Conservation (phyloP, 2,797 vertebrate species). For the Cossypha dichroa region DNA sequence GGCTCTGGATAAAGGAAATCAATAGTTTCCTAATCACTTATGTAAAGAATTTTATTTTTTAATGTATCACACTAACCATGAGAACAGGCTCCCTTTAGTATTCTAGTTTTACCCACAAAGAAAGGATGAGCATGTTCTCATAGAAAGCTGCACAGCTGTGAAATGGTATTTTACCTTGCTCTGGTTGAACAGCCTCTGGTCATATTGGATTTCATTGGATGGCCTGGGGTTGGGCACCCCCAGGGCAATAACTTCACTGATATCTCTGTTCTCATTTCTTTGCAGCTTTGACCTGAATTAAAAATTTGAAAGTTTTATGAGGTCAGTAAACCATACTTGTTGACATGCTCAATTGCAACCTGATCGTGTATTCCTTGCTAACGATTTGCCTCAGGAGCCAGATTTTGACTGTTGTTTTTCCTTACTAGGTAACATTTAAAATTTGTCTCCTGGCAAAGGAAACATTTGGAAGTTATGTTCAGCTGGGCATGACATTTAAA, state of each 20-base stretch:
- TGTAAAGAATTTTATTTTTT: not conserved
- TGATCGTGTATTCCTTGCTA: not conserved
- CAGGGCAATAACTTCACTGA: slow-evolving; percentile 95
- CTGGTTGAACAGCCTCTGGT: slow-evolving; percentile 96
- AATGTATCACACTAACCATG: not conserved
- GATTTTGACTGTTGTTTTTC: not conserved
- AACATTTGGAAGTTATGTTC: not conserved
- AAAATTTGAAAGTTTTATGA: not conserved
- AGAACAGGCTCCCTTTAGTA: not conserved
- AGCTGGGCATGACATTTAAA: slow-evolving; percentile 34
- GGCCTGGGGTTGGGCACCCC: slow-evolving; percentile 91
- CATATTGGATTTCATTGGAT: slow-evolving; percentile 90
- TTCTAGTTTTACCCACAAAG: not conserved
- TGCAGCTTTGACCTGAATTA: slow-evolving; percentile 91
- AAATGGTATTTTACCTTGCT: slow-evolving; percentile 82
- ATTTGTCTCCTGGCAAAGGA: not conserved
- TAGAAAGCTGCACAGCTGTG: not conserved
- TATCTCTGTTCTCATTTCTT: slow-evolving; percentile 95
- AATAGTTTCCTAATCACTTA: not conserved
- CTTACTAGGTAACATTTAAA: not conserved
- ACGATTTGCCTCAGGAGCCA: not conserved
- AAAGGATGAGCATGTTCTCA: not conserved
- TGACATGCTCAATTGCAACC: not conserved
- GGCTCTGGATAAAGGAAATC: not conserved
- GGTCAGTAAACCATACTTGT: not conserved